These are phyloP conservation scores for Forbesichthys papilliferus DNA, from an alignment of 2,113 vertebrate species.

Conservation along the genomic window DNA sequence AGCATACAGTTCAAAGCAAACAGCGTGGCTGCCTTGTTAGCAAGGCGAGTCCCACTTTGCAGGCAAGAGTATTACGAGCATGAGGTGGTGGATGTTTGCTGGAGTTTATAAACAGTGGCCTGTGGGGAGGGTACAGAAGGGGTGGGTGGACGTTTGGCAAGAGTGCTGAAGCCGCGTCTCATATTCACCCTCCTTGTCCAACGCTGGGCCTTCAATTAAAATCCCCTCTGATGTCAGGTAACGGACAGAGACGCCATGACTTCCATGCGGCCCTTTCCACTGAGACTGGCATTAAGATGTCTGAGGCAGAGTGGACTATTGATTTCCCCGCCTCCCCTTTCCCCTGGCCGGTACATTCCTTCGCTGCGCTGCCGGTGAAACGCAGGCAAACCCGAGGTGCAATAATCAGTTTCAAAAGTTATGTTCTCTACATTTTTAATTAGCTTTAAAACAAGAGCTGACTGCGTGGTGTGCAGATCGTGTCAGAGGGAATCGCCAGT, in stretches of 20 bases:
- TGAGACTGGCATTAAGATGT: slow-evolving; percentile 75
- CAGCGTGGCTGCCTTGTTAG: slow-evolving; percentile 55
- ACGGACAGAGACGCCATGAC: slow-evolving; percentile 72
- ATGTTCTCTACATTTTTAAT: slow-evolving; percentile 70
- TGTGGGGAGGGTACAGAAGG: slow-evolving; percentile 12
- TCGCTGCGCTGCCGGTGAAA: slow-evolving; percentile 36
- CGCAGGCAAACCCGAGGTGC: slow-evolving; percentile 43
- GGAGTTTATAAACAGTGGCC: slow-evolving; percentile 52
- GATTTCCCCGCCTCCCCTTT: slow-evolving; percentile 57
- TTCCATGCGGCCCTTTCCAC: slow-evolving; percentile 59
- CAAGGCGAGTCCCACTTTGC: slow-evolving; percentile 30
- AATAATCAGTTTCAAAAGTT: slow-evolving; percentile 66
- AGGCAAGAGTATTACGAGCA: slow-evolving; percentile 24
- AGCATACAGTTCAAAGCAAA: slow-evolving; percentile 58
- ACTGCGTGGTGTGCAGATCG: slow-evolving; percentile 33
- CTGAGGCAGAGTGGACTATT: slow-evolving; percentile 70
- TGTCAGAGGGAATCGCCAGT: slow-evolving; percentile 66
- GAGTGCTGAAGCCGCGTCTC: slow-evolving; percentile 5
- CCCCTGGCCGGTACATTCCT: slow-evolving; percentile 44
- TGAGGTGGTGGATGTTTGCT: slow-evolving; percentile 36
- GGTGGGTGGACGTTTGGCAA: neutral
- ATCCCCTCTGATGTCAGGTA: slow-evolving; percentile 68
- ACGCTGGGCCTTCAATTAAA: slow-evolving; percentile 68
- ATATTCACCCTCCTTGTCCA: slow-evolving; percentile 28
- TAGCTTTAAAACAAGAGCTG: slow-evolving; percentile 65